Evolutionary conservation across 2,113 vertebrate species (phyloP), one percentile per base, ranked within the genome.

Genomic region (Clarias batrachus): DNA sequence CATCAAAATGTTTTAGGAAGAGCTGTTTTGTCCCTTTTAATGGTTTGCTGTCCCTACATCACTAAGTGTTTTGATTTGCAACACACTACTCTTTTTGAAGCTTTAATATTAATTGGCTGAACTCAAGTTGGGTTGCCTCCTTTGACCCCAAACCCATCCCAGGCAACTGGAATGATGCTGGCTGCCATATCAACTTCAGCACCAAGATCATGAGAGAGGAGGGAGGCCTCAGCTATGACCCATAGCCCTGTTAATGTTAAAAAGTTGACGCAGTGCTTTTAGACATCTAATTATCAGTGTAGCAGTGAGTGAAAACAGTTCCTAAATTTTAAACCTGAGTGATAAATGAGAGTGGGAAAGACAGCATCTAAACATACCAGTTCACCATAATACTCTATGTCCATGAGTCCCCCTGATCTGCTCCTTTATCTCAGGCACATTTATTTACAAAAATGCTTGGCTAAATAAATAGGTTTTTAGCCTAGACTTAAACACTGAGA

Each of bases 151-250:
- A 99, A 85, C 97, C 97, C 57, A 97, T 99, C 81, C 86, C 97
- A 74, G 98, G 97, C 23, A 97, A 98, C 93, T 98, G 97, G 97
- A 99, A 98, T 0, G 97, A 97, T 17, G 96, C 97, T 0, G 96
- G 97, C 63, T 99, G 97, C 90, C 97, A 99, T 88, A 97, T 97
- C 81, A 99, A 99, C 94, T 98, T 98, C 91, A 99, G 97, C 94
- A 98, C 97, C 70, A 97, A 97, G 92, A 93, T 92, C 85, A 98
- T 97, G 97, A 92, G 97, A 62, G 96, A 97, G n/a, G 97, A 97
- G 0, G 96, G 95, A 25, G 97, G 96, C 60, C 93, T 98, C 88
- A 96, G 95, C 97, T 97, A 1, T 33, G 30, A 33, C 30, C 30
- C 30, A 33, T 33, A 33, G 30, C 30, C 30, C 91, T 95, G 95